Base-by-base conservation (phyloP, 2,113 vertebrate species). In the Gymnogyps californianus region DNA sequence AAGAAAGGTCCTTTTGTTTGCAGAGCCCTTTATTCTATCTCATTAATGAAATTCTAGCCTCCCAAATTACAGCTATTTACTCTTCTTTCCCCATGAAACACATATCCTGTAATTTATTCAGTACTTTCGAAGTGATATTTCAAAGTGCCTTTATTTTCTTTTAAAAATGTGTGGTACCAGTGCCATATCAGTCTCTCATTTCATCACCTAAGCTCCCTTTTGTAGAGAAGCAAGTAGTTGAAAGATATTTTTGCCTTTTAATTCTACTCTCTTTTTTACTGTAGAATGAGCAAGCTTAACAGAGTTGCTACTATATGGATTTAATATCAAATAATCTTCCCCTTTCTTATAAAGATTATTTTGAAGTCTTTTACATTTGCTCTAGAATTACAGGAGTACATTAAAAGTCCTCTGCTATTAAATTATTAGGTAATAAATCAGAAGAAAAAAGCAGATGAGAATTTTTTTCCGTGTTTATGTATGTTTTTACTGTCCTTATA, bases 1-100 rank as follows among this genome's bases (percentile, higher is more conserved):
- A 61, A 94, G 87, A 97, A 96, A 89, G 93, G 86, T 92, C 49
- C 87, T 91, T 96, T 97, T 96, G 95, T 97, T 87, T 46, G 14
- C n/a, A 74, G 44, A 77, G 9, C 47, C 80, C 78, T 93, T 90
- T 93, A 46, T 89, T 75, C 58, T 84, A 1, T 85, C 78, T 93
- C 84, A 89, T 95, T 94, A 93, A 93, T 80, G 95, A 96, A 95
- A 97, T 87, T 87, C 83, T 91, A 93, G 66, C 85, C 44, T 93
- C 66, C 94, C 40, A 83, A 95, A 96, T 95, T 96, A 90, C 78
- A 61, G 86, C 87, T 89, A 91, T 96, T 96, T 96, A 77, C 75
- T 91, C 67, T 82, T 89, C 81, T 92, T 96, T 90, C 83, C 47
- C 47, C 7, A 0, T 94, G 95, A 96, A 94, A 89, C 62, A 61